Evolutionary conservation across 2,888 invertebrate species (phyloP), one percentile per base, ranked within the genome.

Genomic region (Euphydryas editha): DNA sequence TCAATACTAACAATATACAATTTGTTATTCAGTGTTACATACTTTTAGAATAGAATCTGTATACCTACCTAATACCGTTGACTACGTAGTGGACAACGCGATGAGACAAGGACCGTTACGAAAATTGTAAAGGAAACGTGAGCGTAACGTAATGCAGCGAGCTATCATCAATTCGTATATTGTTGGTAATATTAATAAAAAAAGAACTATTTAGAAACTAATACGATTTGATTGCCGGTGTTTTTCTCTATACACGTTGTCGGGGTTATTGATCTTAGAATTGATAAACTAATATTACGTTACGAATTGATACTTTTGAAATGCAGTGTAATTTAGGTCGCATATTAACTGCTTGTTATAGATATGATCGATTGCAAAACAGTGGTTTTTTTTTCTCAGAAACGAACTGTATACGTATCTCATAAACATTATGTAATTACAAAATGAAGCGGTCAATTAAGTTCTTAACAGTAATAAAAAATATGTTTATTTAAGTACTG

Each of bases 91-190:
- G 82, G 83, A 78, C 77, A 74, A 73, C 71, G 69, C 76, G 76
- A 76, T 76, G 78, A 81, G 78, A 80, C 73, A 72, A 67, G 72
- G 76, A 86, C 88, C 87, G 88, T 88, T 88, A 88, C 77, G 72
- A 75, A 81, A 83, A 86, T 86, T 86, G 86, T 86, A 80, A 79
- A 80, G 79, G 71, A 80, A 80, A 85, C 87, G 87, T 87, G 86
- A 86, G 84, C 83, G 78, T 78, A 79, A 78, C 81, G 79, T 81
- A 77, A 82, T 81, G 77, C 79, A 24, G 49, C 24, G 21, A 76
- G 72, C 80, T 73, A 77, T 76, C 78, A 77, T 76, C 77, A 71
- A 78, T 79, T 78, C 77, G 79, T 80, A 83, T 82, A 81, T 82
- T 83, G 82, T 81, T 79, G 75, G 72, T 72, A 63, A 73, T 59